phyloP scores from a whole-genome alignment of 2,888 invertebrate genomes.

The Chrysolina oricalcia region DNA sequence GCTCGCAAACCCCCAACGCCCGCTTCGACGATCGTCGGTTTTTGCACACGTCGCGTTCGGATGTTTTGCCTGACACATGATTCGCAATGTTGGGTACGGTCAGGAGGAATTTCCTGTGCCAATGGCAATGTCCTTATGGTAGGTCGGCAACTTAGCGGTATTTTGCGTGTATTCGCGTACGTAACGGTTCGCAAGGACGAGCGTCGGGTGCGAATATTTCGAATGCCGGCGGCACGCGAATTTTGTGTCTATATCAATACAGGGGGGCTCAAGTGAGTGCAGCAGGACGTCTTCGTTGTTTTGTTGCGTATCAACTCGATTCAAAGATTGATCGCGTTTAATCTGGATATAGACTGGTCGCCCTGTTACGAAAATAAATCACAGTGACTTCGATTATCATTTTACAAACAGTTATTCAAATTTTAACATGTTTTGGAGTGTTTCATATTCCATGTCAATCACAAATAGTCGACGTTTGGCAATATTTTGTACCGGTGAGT shows the following conservation, averaged over 20 bases:
- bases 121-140: conserved; percentile 70
- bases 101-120: conserved; percentile 64
- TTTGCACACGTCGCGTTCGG: conserved; percentile 66
- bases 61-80: conserved; percentile 63
- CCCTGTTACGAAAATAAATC: neutral
- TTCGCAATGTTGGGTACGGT: conserved; percentile 71
- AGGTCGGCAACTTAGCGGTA: conserved; percentile 69
- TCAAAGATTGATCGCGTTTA: neutral
- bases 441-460: neutral
- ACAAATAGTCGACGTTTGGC: neutral
- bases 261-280: neutral
- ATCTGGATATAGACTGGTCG: neutral
- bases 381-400: neutral
- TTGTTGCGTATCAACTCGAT: neutral
- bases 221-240: conserved; percentile 21
- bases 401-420: neutral
- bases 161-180: conserved; percentile 63
- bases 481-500: neutral
- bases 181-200: conserved; percentile 58
- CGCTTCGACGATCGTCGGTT: conserved; percentile 65
- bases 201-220: conserved; percentile 21
- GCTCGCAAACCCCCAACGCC: conserved; percentile 46
- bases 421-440: neutral
- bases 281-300: neutral
- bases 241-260: neutral